Base-by-base conservation (phyloP, 92 coral and sea anemone genomes). In the Muricea muricata region DNA sequence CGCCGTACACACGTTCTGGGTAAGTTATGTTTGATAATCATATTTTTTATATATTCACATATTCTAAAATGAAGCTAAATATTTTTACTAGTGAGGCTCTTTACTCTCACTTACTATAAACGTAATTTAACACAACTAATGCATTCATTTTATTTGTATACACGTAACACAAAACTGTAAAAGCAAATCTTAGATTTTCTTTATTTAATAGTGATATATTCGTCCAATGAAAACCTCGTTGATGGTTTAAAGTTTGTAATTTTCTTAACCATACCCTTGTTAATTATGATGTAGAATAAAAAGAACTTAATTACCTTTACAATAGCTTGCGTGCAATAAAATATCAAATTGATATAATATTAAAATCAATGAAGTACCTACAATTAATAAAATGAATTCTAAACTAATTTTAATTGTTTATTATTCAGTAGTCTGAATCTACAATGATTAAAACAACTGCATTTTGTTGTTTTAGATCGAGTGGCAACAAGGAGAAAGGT, bases 401-500 rank as follows among this genome's bases (percentile, higher is more conserved):
- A 37, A n/a, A 37, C 9, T 37, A 52, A 52, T 7, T 10, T 52
- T 52, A 18, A 52, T 52, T 52, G 20, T 9, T 52, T 9, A 45
- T 45, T 45, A 45, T 8, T 9, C 14, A 45, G n/a, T n/a, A n/a
- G n/a, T n/a, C 12, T 6, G 9, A 45, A 45, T 45, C 14, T 45
- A 17, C 14, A 52, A 25, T 20, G 5, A 52, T 52, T 52, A 52
- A 52, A 52, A 52, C 60, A 52, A 52, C 60, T 52, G 60, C 60
- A 52, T 52, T 52, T 52, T 52, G 60, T 52, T 52, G 60, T 52
- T 52, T 52, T 25, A 52, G 60, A 52, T 52, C 24, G 60, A 52
- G 26, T 52, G 60, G 18, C 60, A 52, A 18, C 60, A 10, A 52
- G 18, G 6, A 52, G 60, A 23, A 52, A 52, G 60, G 20, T 52